Evolutionary conservation across 2,797 vertebrate genomes (phyloP).

Genomic region (Urocyon cinereoargenteus): DNA sequence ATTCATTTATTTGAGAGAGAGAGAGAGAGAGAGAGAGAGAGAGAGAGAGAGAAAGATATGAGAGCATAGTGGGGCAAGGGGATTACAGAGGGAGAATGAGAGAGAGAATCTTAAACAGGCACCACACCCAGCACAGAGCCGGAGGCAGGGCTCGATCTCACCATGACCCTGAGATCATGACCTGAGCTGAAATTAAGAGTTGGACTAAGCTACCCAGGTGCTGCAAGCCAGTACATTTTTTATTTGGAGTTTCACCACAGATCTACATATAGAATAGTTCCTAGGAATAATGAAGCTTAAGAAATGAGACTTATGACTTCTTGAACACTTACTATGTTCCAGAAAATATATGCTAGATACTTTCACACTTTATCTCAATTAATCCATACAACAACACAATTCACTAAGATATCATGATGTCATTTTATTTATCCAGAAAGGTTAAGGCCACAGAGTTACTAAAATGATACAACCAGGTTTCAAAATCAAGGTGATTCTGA

Average conservation of each 20-base stretch:
- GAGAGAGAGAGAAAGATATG: neutral
- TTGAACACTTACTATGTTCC: neutral
- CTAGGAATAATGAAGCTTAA: conserved; percentile 43
- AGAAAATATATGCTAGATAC: neutral
- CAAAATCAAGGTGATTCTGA: conserved; percentile 32
- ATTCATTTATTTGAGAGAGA: neutral
- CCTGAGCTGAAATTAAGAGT: neutral
- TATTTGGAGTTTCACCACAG: neutral
- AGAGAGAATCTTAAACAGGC: neutral
- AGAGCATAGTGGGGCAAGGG: neutral
- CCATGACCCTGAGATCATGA: neutral
- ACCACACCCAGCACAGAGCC: neutral
- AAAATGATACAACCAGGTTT: neutral
- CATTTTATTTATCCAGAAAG: conserved; percentile 29
- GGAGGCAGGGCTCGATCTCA: neutral
- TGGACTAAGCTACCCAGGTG: neutral
- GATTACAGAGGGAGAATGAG: neutral
- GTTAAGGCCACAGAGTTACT: conserved; percentile 2
- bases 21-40: neutral
- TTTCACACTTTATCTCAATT: conserved; percentile 23
- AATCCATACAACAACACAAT: neutral
- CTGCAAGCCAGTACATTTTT: neutral
- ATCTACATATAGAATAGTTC: neutral
- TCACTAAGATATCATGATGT: neutral
- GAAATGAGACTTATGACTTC: neutral